Evolutionary conservation across 2,797 vertebrate genomes (phyloP), one percentile per base, ranked within the genome.

Genomic region (Eidolon dupreanum): DNA sequence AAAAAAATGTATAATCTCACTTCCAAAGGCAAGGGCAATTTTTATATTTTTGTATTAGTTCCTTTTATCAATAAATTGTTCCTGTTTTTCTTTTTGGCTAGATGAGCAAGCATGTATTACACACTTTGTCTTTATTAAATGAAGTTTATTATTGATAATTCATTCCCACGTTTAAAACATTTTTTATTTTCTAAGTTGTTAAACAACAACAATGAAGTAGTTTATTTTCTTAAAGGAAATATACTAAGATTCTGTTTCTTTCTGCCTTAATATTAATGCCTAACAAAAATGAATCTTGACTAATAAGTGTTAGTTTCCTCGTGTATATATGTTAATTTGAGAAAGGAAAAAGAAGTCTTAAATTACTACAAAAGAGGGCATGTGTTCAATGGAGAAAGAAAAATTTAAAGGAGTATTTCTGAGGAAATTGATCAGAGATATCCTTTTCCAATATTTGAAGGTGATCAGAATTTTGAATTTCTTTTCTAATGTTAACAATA

Each of bases 71-170:
- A 95, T 86, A 95, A 93, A 95, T 96, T 95, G 6, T 74, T 96
- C 11, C 3, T 84, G 6, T 19, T 79, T 97, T 92, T 36, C 93
- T 96, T 93, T 97, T 94, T 77, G n/a, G 6, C 28, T 96, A 90
- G 55, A 92, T 85, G 9, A 33, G 66, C 7, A 55, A 73, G 9
- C 6, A 93, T 85, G 31, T 71, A 46, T 95, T 61, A 55, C 24
- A 33, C 11, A 78, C 5, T 88, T 97, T 96, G 3, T 71, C 95
- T 97, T 97, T 97, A 95, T 95, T 96, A 95, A 93, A 94, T 97
- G 88, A 93, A 88, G 93, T 94, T 51, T 97, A 6, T 86, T 97
- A 89, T 93, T 93, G 59, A 88, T 86, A 95, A 38, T 96, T 88
- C 77, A 36, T 79, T 96, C 70, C 49, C 84, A 16, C 4, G 66